Base-by-base conservation (phyloP, 2,888 invertebrate species). In the Cryptophagus acutangulus region DNA sequence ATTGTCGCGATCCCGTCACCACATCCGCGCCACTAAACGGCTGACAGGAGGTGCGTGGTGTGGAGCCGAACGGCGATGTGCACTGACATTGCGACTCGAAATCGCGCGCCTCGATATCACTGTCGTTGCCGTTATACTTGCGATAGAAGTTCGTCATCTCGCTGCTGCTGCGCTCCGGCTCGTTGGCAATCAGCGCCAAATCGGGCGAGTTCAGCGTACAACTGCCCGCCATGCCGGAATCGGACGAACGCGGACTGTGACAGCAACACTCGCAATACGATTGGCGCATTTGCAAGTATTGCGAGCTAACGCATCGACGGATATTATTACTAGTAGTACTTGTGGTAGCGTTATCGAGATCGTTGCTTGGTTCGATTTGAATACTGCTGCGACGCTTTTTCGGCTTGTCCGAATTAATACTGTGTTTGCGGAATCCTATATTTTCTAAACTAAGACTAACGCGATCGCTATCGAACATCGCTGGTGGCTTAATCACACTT, bases 151-250 rank as follows among this genome's bases (percentile, higher is more conserved):
- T 24, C 24, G 52, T 48, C 40, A 40, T 45, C 54, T 62, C 59
- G 39, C 55, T 55, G 40, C 62, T 62, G 38, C 49, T 56, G 17
- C 61, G 47, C 41, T 59, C 57, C 38, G 54, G 58, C 2, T 48
- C 47, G 5, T 54, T 42, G 43, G 58, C 57, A 1, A 49, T 39
- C 31, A 54, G 54, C 3, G 59, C 56, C n/a, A 79, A 72, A 65
- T 84, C 84, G 0, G 84, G 84, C 1, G 84, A 83, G 3, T 84
- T 78, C 44, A 85, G 72, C 40, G 81, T 81, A 59, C 82, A 86
- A 67, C 87, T 87, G 16, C 88, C 89, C 1, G 87, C 89, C 71
- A 90, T 84, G 15, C 90, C 90, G 0, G 88, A 89, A 64, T 87
- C 86, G 10, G 89, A 88, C 4, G 84, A 85, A 46, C 84, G 73